These are phyloP conservation scores for Lasioglossum marginatum DNA, from an alignment of 2,888 invertebrate species.

Conservation along the genomic window DNA sequence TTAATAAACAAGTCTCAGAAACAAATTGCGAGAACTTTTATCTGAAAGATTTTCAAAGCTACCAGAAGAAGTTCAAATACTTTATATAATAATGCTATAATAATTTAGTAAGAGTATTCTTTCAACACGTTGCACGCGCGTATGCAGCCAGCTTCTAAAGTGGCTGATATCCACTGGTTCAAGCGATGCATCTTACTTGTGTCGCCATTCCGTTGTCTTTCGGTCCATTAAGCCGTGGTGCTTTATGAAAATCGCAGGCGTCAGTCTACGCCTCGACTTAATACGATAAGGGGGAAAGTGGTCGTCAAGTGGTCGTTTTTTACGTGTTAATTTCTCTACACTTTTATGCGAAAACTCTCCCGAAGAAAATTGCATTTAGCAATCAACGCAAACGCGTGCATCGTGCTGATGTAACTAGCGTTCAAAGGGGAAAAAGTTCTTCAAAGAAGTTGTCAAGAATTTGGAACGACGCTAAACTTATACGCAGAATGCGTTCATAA, in stretches of 20 bases:
- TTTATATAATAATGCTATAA: neutral
- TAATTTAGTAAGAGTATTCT: neutral
- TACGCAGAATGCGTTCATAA: neutral
- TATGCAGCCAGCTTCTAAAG: slow-evolving; percentile 23
- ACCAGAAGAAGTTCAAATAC: no score
- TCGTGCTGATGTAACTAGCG: neutral
- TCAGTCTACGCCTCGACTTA: slow-evolving; percentile 1
- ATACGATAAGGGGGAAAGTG: slow-evolving; percentile 3
- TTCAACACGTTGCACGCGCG: neutral
- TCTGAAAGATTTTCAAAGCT: neutral
- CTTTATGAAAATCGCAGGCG: slow-evolving; percentile 48
- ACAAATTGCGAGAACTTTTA: neutral
- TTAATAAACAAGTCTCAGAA: neutral
- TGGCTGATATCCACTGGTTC: slow-evolving; percentile 20
- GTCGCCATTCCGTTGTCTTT: slow-evolving; percentile 49
- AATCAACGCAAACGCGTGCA: neutral
- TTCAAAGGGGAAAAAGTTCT: neutral
- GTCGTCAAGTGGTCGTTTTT: slow-evolving; percentile 12
- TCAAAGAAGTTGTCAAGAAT: neutral
- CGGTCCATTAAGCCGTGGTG: slow-evolving; percentile 58
- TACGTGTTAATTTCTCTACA: slow-evolving; percentile 26
- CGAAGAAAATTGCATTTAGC: neutral
- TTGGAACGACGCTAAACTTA: neutral
- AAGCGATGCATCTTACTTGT: slow-evolving; percentile 56
- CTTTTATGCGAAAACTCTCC: neutral